phyloP scores from a whole-genome alignment of 2,888 invertebrate species.

The Agriopis marginaria region DNA sequence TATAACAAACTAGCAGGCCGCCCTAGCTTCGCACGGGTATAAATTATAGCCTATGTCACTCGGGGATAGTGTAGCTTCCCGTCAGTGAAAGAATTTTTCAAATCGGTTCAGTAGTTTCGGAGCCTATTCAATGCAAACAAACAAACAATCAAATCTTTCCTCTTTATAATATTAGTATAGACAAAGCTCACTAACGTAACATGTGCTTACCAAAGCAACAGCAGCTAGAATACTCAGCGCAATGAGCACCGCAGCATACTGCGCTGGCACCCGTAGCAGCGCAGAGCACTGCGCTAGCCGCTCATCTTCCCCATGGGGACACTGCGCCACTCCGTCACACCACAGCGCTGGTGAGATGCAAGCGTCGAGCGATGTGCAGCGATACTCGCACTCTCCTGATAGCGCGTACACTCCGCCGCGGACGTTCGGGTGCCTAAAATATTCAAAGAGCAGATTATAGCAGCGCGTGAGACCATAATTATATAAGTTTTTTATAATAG shows the following conservation, averaged over 20 bases:
- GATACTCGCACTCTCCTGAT: slow-evolving; percentile 90
- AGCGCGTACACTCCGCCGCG: slow-evolving; percentile 86
- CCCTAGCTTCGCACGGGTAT: too few species aligned
- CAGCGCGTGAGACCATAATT: too few species aligned
- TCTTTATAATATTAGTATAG: too few species aligned
- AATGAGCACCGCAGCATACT: slow-evolving; percentile 88
- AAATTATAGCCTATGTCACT: too few species aligned
- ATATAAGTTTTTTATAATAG: not conserved
- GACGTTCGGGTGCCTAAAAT: slow-evolving; percentile 82
- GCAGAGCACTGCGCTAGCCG: slow-evolving; percentile 92
- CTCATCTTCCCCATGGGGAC: slow-evolving; percentile 93
- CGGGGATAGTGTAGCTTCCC: too few species aligned
- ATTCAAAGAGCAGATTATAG: not conserved
- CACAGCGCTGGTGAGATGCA: slow-evolving; percentile 92
- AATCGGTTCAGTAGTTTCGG: too few species aligned
- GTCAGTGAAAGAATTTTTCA: too few species aligned
- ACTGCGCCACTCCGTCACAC: slow-evolving; percentile 93
- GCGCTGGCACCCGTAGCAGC: slow-evolving; percentile 91
- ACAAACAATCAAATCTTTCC: too few species aligned
- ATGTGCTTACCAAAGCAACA: slow-evolving; percentile 80
- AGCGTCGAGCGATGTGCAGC: slow-evolving; percentile 92
- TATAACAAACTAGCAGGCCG: too few species aligned
- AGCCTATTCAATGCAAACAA: too few species aligned
- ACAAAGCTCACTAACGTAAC: not conserved
- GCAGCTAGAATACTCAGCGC: slow-evolving; percentile 80